Base-by-base conservation (phyloP, 2,888 invertebrate species). In the Brachyptera putata region DNA sequence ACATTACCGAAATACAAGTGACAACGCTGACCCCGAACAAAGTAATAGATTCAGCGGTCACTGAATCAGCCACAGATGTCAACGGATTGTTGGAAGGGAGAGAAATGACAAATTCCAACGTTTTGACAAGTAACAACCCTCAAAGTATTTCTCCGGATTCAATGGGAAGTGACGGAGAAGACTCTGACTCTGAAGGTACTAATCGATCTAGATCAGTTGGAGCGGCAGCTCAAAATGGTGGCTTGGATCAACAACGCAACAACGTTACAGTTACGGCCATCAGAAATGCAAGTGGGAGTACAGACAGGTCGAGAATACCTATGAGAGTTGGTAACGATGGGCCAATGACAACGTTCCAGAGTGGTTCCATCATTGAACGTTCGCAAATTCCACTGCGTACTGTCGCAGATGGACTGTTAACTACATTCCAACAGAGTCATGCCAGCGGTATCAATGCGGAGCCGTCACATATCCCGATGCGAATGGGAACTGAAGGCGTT, bases 1-100 rank as follows among this genome's bases (percentile, higher is more conserved):
- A 86, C 69, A 80, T 88, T 30, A 88, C 87, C 39, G 88, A 88
- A 75, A 88, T 88, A 61, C 85, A 87, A 74, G 87, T 87, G 0
- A 74, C 82, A 1, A 69, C 75, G 1, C 72, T 69, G 37, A 68
- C 68, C 9, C 73, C 70, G 16, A 68, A 70, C 4, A 55, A 57
- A 30, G 36, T 49, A 1, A n/a, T n/a, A n/a, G n/a, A n/a, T n/a
- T n/a, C n/a, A n/a, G 30, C 50, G 36, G 7, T 22, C 18, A 36
- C 53, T 2, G 53, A 53, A 46, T 43, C 22, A 37, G 46, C 11
- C 69, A 68, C 61, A 30, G 9, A 5, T 2, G 22, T 5, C 24
- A 24, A 46, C 13, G 24, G 46, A 4, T n/a, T 2, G 3, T 2
- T 9, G 1, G 46, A 46, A 11, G 11, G 5, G 30, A 30, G 30